phyloP scores from a whole-genome alignment of 2,113 vertebrate genomes.

The Solenodon paradoxus region DNA sequence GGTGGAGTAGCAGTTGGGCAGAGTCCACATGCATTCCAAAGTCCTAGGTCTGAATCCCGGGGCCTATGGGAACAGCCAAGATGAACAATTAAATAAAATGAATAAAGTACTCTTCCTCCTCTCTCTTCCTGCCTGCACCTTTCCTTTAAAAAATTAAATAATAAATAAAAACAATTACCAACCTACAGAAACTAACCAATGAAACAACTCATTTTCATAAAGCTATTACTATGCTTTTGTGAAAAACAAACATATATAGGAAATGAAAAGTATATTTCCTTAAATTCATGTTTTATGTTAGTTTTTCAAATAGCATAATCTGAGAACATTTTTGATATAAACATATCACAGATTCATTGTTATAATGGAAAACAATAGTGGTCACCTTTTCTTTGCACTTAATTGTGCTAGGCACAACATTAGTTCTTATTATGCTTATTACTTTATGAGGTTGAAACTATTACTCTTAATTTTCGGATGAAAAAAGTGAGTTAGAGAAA shows the following conservation, averaged over 20 bases:
- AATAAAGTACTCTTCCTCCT: too few species aligned
- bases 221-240: not conserved
- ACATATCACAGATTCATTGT: not conserved
- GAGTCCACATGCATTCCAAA: too few species aligned
- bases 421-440: not conserved
- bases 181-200: not conserved
- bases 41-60: too few species aligned
- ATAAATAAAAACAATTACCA: slow-evolving; percentile 24
- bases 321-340: not conserved
- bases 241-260: not conserved
- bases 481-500: not conserved
- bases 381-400: not conserved
- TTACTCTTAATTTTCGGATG: not conserved
- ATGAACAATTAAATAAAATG: too few species aligned
- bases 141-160: too few species aligned
- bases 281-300: not conserved
- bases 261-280: not conserved
- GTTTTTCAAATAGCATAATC: not conserved
- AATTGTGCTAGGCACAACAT: not conserved
- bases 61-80: too few species aligned
- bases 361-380: not conserved
- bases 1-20: too few species aligned
- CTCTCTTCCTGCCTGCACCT: too few species aligned
- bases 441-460: not conserved
- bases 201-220: not conserved